phyloP scores from a whole-genome alignment of 2,888 invertebrate species.

The Neoascia interrupta region DNA sequence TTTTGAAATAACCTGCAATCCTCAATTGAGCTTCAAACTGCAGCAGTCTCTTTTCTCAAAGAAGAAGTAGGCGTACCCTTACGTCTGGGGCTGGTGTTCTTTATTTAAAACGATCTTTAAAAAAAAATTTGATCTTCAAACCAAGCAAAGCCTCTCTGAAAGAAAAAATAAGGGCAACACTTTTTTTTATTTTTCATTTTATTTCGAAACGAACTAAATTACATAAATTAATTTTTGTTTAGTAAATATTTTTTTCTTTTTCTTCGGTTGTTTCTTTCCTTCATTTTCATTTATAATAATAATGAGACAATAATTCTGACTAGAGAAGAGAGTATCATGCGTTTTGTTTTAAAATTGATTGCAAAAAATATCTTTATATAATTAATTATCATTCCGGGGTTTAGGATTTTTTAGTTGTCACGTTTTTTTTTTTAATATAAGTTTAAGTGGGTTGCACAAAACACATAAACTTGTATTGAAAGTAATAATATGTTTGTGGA shows the following conservation, averaged over 20 bases:
- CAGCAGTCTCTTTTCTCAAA: no score
- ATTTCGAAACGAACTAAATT: constrained; percentile 63
- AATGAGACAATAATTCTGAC: constrained; percentile 70
- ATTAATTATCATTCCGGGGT: constrained; percentile 14
- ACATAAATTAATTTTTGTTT: constrained; percentile 61
- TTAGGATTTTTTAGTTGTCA: not conserved
- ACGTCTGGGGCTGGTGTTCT: no score
- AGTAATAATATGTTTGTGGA: constrained; percentile 39
- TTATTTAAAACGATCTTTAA: no score
- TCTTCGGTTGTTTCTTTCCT: constrained; percentile 64
- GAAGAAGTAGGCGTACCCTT: no score
- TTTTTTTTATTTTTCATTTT: constrained; percentile 50
- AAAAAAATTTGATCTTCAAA: no score
- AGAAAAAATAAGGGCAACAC: no score
- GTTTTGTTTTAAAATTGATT: constrained; percentile 46
- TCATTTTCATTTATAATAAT: constrained; percentile 68
- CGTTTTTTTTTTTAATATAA: not conserved
- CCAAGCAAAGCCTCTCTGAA: no score
- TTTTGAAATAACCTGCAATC: no score
- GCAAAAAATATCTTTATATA: constrained; percentile 34
- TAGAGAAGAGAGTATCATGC: constrained; percentile 59
- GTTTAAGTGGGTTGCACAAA: constrained; percentile 32
- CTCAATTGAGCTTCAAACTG: no score
- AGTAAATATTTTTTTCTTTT: constrained; percentile 51
- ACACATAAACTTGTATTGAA: constrained; percentile 53